Base-by-base conservation (phyloP, 2,113 vertebrate species). In the Tympanuchus pallidicinctus region DNA sequence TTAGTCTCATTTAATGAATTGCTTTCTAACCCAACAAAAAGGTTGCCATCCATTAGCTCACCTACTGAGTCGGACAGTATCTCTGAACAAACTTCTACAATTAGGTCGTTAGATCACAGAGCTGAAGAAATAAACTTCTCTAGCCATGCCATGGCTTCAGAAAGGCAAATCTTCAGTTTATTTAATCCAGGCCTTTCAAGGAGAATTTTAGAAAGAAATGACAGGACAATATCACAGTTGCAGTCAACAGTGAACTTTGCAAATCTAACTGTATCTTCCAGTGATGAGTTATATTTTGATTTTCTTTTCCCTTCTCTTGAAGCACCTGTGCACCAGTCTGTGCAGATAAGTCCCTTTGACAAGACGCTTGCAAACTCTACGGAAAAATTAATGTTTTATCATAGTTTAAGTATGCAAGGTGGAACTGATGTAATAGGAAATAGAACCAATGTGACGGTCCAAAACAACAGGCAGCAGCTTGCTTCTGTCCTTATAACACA, bases 1-100 rank as follows among this genome's bases (percentile, higher is more conserved):
- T 88, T 94, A 88, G 40, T 90, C 13, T 89, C 50, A 12, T 88
- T 92, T 77, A 91, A 77, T 60, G 80, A 93, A 64, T 20, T 64
- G 13, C n/a, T 94, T 94, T 93, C 70, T 92, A 92, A 82, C 38
- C 81, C 82, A 89, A 91, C 82, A 76, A 92, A 95, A 56, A 76
- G 40, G 64, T 64, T 95, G 36, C 61, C 82, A 52, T 78, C 83
- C 79, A 18, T 90, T 66, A 90, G 40, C 86, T 94, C 61, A 32
- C 40, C 48, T 60, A 43, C 28, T 56, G 43, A 88, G 10, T 54
- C 43, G 63, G 59, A 69, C 48, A 80, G 30, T 59, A 59, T 61
- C 36, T 93, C 94, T 72, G 57, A 79, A 77, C 42, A 88, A 77
- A 90, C 32, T 25, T 56, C 77, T 75, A 19, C 27, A 36, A 24